Base-by-base conservation (phyloP, 2,888 invertebrate species). In the Eurois occulta region DNA sequence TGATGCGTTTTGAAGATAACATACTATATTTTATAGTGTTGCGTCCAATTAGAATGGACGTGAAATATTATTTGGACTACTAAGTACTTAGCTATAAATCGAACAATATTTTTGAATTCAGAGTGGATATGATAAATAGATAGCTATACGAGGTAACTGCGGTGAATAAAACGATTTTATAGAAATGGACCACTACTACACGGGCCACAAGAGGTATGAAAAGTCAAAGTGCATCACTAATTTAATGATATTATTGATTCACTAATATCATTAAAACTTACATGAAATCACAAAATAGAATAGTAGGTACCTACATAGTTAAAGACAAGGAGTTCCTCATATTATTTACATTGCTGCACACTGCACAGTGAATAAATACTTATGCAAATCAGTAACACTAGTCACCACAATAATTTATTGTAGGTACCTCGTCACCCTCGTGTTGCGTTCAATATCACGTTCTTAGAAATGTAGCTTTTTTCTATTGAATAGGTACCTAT, bases 281-380 rank as follows among this genome's bases (percentile, higher is more conserved):
- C n/a, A 73, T 43, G 35, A 87, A 85, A 87, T 87, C 87, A 87
- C 68, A 80, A 75, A 87, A 72, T 80, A 84, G n/a, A n/a, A n/a
- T n/a, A 48, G 60, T 60, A 60, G 3, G 38, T 67, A 76, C 24
- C 10, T 71, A 77, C 24, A 48, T 69, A 81, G 32, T 10, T 68
- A 76, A 35, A 77, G 43, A 58, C 48, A 52, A 65, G 46, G 55
- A 72, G 80, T 81, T 67, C 72, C 65, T 74, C 83, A 80, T 81
- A 80, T 77, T 85, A 84, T 86, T 80, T 83, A 74, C 81, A 86
- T 86, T 87, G 81, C 78, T 86, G 82, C 69, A 83, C 71, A 79
- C 78, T 86, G 82, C 69, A 83, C 71, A 79, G 41, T 80, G 81
- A 82, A 88, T 77, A 80, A 75, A 67, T 77, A 84, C 68, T 43